Conservation (phyloP, 2,888 invertebrate genomes). For the Phytoseiulus persimilis region DNA sequence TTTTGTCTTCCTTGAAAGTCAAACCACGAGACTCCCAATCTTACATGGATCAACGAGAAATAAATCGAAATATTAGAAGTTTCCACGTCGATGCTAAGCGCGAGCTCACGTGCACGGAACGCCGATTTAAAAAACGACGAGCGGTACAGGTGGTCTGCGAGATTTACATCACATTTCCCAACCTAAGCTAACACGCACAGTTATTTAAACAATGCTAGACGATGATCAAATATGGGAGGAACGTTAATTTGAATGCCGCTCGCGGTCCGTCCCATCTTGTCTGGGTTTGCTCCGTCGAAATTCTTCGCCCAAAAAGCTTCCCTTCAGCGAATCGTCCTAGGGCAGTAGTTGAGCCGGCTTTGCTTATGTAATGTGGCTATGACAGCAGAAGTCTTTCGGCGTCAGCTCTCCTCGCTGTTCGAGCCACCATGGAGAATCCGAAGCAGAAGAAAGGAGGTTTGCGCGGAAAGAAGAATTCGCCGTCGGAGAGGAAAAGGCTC, state of each 20-base stretch:
- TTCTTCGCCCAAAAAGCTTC: neutral
- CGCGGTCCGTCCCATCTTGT: neutral
- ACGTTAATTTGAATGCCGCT: neutral
- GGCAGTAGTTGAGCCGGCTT: neutral
- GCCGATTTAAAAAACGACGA: neutral
- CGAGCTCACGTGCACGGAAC: neutral
- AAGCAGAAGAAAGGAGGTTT: neutral
- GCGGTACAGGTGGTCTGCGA: neutral
- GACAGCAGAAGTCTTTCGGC: neutral
- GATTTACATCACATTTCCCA: neutral
- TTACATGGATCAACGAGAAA: too few species aligned
- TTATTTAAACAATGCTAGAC: neutral
- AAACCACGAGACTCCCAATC: too few species aligned
- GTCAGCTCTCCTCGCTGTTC: neutral
- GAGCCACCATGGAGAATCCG: neutral
- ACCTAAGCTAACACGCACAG: neutral
- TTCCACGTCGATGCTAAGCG: too few species aligned
- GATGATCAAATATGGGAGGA: neutral
- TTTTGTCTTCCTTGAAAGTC: too few species aligned
- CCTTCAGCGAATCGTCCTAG: neutral
- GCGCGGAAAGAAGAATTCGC: neutral
- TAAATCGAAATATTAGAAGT: too few species aligned
- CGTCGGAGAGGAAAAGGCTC: neutral
- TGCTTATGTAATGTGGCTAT: neutral
- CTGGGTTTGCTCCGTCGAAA: neutral